phyloP scores from a whole-genome alignment of 2,113 vertebrate species.

The Solenodon paradoxus region DNA sequence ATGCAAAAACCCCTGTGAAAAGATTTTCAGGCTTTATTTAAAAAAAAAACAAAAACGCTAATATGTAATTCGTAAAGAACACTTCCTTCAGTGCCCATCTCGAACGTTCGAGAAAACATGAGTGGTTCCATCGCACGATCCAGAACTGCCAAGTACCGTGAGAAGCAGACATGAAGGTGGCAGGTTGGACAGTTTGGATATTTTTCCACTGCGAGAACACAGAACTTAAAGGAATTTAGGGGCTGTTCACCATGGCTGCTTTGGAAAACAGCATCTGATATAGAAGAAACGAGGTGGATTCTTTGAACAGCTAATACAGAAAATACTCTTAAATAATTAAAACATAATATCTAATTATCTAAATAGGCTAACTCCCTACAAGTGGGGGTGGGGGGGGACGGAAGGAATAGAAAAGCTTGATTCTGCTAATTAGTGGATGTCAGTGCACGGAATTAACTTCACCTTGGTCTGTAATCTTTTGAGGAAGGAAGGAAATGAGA shows the following conservation, averaged over 20 bases:
- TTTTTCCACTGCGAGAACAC: not conserved
- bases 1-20: not conserved
- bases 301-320: slow-evolving; percentile 15
- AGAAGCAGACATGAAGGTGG: not conserved
- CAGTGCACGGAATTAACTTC: not conserved
- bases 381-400: fast-evolving
- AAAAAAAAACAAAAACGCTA: not conserved
- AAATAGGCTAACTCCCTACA: slow-evolving; percentile 31
- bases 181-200: not conserved
- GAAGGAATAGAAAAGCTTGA: not conserved
- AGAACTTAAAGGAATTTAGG: not conserved
- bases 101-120: not conserved
- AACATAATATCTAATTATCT: slow-evolving; percentile 5
- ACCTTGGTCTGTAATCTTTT: not conserved
- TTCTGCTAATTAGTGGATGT: slow-evolving; percentile 8
- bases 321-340: slow-evolving; percentile 15
- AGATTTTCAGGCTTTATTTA: slow-evolving; percentile 4
- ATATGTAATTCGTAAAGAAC: slow-evolving; percentile 6
- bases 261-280: not conserved
- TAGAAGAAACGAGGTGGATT: not conserved
- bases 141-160: not conserved
- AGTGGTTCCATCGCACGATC: not conserved
- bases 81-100: not conserved
- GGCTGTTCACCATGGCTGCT: not conserved
- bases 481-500: too few relatives aligned